These are phyloP conservation scores for Eremophila alpestris DNA, from an alignment of 2,797 vertebrate genomes.

Conservation along the genomic window DNA sequence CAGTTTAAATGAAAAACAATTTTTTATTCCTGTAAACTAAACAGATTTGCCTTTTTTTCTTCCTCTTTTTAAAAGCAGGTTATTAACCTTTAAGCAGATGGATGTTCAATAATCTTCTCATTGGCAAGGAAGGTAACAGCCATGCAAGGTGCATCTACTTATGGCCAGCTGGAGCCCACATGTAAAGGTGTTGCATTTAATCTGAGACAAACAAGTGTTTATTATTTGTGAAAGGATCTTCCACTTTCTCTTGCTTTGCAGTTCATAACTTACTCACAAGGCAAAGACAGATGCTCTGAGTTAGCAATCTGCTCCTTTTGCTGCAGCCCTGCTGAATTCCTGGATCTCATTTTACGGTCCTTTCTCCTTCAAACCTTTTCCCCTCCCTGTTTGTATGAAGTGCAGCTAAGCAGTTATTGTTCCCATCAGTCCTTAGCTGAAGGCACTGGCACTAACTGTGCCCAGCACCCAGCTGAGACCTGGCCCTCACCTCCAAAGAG, in stretches of 20 bases:
- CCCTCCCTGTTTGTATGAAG: not conserved
- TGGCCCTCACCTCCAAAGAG: not conserved
- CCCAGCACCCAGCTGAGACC: not conserved
- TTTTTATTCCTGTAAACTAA: constrained; percentile 60
- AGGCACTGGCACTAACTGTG: not conserved
- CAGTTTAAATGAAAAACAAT: constrained; percentile 48
- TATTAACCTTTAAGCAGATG: constrained; percentile 60
- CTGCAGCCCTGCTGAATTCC: constrained; percentile 9
- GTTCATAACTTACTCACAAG: constrained; percentile 37
- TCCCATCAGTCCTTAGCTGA: not conserved
- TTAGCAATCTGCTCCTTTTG: not conserved
- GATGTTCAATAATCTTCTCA: constrained; percentile 39
- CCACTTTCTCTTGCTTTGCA: constrained; percentile 61
- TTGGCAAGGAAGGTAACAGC: constrained; percentile 39
- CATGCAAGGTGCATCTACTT: constrained; percentile 46
- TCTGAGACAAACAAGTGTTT: constrained; percentile 69
- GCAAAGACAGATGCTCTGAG: constrained; percentile 37
- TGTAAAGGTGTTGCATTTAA: constrained; percentile 76
- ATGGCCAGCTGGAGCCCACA: constrained; percentile 65
- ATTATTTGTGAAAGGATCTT: constrained; percentile 66
- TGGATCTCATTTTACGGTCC: constrained; percentile 27
- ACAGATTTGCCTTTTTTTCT: constrained; percentile 52
- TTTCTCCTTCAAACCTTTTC: not conserved
- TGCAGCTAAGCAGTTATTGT: not conserved
- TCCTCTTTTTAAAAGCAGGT: constrained; percentile 47